Conservation (phyloP, 2,113 vertebrate genomes). For the Atherinomorus stipes region DNA sequence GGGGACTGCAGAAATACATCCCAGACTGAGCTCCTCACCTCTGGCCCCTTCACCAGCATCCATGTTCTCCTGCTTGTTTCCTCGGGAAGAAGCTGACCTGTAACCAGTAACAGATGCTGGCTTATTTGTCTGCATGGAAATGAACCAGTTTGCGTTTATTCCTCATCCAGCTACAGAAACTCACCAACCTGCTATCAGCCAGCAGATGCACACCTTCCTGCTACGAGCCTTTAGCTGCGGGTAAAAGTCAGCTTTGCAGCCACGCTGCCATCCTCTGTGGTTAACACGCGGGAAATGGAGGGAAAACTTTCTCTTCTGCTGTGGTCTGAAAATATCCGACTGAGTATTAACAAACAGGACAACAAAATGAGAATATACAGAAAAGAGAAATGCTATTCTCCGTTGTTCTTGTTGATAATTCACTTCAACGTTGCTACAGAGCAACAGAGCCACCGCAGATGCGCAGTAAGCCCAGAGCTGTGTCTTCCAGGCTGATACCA, state of each 20-base stretch:
- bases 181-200: not conserved
- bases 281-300: not conserved
- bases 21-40: conserved; percentile 47
- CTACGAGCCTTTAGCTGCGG: not conserved
- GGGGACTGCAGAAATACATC: too few species aligned
- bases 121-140: not conserved
- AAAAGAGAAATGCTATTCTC: not conserved
- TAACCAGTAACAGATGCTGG: not conserved
- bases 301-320: not conserved
- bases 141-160: too few species aligned
- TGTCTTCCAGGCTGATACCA: conserved; percentile 8
- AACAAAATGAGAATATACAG: not conserved
- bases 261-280: not conserved
- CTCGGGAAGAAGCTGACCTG: not conserved
- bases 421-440: too few species aligned
- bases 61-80: conserved; percentile 29
- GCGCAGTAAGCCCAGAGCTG: not conserved
- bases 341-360: not conserved
- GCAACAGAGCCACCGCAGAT: too few species aligned
- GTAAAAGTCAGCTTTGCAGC: too few species aligned
- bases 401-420: not conserved
- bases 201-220: not conserved
- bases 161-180: too few species aligned
- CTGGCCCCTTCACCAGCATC: conserved; percentile 1
- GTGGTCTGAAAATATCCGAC: not conserved